Evolutionary conservation across 2,888 invertebrate species (phyloP).

Genomic region (Rambutsinella grinnellia): DNA sequence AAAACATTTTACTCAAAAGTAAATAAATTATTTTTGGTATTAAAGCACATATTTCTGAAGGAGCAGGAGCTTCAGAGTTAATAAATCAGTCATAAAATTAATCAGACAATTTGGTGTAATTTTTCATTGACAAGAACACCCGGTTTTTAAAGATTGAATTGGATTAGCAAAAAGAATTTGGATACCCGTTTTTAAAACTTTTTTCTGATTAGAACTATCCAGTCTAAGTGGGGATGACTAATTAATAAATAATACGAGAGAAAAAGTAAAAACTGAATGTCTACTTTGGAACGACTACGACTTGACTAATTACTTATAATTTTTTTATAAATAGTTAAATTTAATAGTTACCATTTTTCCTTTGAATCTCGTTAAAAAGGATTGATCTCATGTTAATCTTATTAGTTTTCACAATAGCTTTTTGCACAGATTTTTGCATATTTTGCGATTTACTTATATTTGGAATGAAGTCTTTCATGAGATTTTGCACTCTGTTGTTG

Average conservation of each 20-base stretch:
- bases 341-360: slow-evolving; percentile 47
- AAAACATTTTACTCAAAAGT: slow-evolving; percentile 17
- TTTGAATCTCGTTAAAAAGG: slow-evolving; percentile 39
- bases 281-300: neutral
- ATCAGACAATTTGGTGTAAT: slow-evolving; percentile 1
- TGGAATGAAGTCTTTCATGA: slow-evolving; percentile 61
- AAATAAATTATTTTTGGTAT: neutral
- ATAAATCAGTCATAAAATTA: no score
- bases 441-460: slow-evolving; percentile 50
- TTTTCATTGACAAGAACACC: slow-evolving; percentile 44
- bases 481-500: slow-evolving; percentile 61
- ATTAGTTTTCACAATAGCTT: neutral
- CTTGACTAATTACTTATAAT: neutral
- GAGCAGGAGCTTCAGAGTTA: no score
- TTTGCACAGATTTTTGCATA: slow-evolving; percentile 1
- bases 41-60: neutral
- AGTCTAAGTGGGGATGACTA: neutral
- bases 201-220: neutral
- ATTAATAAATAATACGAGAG: no score
- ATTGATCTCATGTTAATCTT: slow-evolving; percentile 19
- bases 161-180: neutral
- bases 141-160: slow-evolving; percentile 15
- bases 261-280: neutral
- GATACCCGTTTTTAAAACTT: neutral
- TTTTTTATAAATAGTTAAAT: neutral